Percentiles rank a stretch among this genome's conserved stretches.
Conservation (phyloP, 1,140 invertebrate species). For the Reticulitermes speratus region DNA sequence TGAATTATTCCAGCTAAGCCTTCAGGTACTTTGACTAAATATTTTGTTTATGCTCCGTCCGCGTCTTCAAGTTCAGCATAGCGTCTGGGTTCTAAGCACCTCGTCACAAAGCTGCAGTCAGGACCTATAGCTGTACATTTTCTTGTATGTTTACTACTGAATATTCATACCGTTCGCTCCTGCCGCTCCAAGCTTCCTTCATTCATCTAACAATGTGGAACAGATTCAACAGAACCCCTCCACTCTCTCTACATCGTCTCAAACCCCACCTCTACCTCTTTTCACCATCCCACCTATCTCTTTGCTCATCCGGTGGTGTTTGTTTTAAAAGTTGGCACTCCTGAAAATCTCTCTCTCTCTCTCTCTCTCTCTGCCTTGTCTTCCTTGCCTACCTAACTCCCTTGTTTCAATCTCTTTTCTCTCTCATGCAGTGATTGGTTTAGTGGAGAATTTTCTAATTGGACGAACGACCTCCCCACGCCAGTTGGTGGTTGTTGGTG, state of each 20-base stretch:
- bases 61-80: no score
- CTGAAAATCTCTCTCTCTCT: not conserved
- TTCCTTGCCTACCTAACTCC: not conserved
- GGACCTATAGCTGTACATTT: conserved; percentile 5
- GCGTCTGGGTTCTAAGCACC: no score
- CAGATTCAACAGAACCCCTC: conserved; percentile 28
- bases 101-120: not conserved
- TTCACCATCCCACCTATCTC: conserved; percentile 24
- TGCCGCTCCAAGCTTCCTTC: conserved; percentile 26
- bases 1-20: no score
- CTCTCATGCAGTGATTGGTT: conserved; percentile 24
- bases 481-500: conserved; percentile 2
- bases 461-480: not conserved
- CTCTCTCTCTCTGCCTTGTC: not conserved
- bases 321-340: conserved; percentile 32
- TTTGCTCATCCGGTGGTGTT: conserved; percentile 29
- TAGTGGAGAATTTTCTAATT: conserved; percentile 19
- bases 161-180: conserved; percentile 32
- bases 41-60: no score
- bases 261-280: not conserved
- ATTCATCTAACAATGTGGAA: conserved; percentile 30
- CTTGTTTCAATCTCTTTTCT: not conserved
- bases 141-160: conserved; percentile 31
- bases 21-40: no score
- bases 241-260: not conserved